Evolutionary conservation across 1,140 invertebrate species (phyloP), one percentile per base, ranked within the genome.

Genomic region (Parasteatoda tepidariorum): DNA sequence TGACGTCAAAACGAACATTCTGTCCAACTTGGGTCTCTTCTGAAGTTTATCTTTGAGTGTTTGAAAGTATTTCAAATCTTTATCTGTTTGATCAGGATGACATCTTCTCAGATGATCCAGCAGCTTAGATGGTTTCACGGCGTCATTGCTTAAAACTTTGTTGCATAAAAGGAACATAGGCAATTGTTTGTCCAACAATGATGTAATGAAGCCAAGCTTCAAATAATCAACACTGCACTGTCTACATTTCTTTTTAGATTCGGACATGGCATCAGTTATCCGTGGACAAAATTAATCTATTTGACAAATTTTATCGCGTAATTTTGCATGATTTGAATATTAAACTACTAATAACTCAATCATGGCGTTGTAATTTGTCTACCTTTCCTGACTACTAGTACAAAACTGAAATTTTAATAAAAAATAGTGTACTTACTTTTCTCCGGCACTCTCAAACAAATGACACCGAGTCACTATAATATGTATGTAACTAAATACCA

Each of bases 141-240:
- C 71, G 15, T 82, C 79, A 75, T 82, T 82, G 67, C 24, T 13
- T 18, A 82, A 74, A 61, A 71, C 64, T 24, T 38, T 41, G 28
- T 82, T 31, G 33, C 79, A 82, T 4, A 82, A 28, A 54, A 82
- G 66, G 38, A 73, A 71, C 64, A 73, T 28, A 33, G 79, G 79
- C 26, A 48, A 41, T 59, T 74, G 62, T 34, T 34, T n/a, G 55
- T 82, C 64, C n/a, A 33, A 3, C 31, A 61, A 61, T 26, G 64
- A 71, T 22, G 79, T 70, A 54, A 81, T 76, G 78, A 81, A 79
- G 30, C 78, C 78, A 54, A 73, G 62, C 41, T 81, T 75, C 24
- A 81, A 31, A 59, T 81, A 81, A 48, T 48, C 41, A 48, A 48
- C 41, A 48, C 41, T 48, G 41, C 18, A 48, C 41, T 48, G 41